Percentiles rank a stretch among this genome's conserved stretches.
Conservation (phyloP, 2,888 invertebrate species). For the Scaptomyza tumidula region DNA sequence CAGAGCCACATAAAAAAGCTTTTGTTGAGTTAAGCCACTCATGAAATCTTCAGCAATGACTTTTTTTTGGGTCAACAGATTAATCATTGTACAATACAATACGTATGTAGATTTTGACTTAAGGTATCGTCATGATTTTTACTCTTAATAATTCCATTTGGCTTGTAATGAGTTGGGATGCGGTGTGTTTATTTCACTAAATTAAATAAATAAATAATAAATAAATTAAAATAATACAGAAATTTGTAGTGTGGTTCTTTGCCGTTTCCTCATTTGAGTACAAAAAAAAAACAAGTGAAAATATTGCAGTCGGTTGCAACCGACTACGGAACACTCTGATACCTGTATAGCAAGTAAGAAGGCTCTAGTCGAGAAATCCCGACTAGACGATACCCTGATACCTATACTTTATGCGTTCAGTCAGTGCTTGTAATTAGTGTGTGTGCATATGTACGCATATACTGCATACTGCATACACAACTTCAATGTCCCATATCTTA, state of each 20-base stretch:
- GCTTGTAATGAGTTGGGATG: constrained; percentile 1
- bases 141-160: constrained; percentile 17
- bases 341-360: too few species aligned
- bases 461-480: too few species aligned
- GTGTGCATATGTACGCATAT: too few species aligned
- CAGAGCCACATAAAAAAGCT: not conserved
- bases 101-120: not conserved
- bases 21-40: not conserved
- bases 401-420: too few species aligned
- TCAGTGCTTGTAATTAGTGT: too few species aligned
- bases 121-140: constrained; percentile 1
- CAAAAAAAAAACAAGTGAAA: too few species aligned
- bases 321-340: too few species aligned
- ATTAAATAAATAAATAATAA: constrained; percentile 25
- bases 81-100: not conserved
- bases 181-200: constrained; percentile 28
- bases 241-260: not conserved
- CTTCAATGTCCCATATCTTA: too few species aligned
- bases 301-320: too few species aligned
- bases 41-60: constrained; percentile 1
- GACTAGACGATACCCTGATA: too few species aligned
- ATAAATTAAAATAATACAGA: constrained; percentile 8
- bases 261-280: too few species aligned
- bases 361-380: too few species aligned
- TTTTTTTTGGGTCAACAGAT: not conserved